A percentile compares a stretch with the other conserved stretches of the same genome.
These are phyloP conservation scores for Stegodyphus dumicola DNA, from an alignment of 1,140 invertebrate species.

Conservation along the genomic window DNA sequence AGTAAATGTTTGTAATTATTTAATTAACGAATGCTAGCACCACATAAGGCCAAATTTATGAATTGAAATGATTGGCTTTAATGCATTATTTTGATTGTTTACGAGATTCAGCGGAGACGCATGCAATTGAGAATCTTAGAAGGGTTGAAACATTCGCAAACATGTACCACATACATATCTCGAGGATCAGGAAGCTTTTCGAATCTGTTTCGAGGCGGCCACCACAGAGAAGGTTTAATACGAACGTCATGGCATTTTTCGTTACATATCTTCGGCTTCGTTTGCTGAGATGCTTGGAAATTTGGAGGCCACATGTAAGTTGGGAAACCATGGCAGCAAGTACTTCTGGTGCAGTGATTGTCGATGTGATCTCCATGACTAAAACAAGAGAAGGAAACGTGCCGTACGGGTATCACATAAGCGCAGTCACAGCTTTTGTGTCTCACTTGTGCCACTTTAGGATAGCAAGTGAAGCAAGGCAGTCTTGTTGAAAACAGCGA, in stretches of 20 bases:
- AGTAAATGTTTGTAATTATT: no score
- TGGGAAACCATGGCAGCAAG: background rate
- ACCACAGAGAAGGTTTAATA: background rate
- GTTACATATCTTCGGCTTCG: background rate
- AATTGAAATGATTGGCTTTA: no score
- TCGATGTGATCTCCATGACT: background rate
- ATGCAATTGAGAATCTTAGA: background rate
- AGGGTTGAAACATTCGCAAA: background rate
- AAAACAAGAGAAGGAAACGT: background rate
- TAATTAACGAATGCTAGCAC: no score
- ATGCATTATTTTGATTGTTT: no score
- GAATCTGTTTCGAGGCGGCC: background rate
- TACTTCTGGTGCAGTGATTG: background rate
- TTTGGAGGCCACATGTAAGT: conserved; percentile 5
- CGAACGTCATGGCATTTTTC: background rate
- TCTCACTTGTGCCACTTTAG: background rate
- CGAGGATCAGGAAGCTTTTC: background rate
- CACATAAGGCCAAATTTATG: no score
- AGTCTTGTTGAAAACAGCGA: no score
- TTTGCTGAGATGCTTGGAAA: background rate
- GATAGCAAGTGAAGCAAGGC: background rate
- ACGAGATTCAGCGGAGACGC: no score
- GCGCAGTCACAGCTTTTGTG: conserved; percentile 4
- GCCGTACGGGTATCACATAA: background rate
- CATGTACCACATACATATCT: background rate